Evolutionary conservation across 2,888 invertebrate genomes (phyloP).

Genomic region (Willowsia nigromaculata): DNA sequence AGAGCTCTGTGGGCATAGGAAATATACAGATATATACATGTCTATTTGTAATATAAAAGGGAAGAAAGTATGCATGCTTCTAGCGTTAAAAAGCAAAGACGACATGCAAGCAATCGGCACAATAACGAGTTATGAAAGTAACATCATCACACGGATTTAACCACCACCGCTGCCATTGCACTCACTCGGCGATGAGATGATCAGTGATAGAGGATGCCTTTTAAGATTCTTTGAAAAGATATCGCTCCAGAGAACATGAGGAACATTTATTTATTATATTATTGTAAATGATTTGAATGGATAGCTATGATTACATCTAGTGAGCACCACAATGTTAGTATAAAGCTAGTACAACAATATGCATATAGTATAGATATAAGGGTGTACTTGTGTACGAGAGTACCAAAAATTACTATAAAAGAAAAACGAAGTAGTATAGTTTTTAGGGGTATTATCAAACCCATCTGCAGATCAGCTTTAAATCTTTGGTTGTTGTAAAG

Average conservation of each 20-base stretch:
- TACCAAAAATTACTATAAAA: slow-evolving; percentile 1
- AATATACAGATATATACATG: background rate
- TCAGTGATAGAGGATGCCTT: slow-evolving; percentile 53
- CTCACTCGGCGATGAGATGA: slow-evolving; percentile 32
- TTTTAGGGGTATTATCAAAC: slow-evolving; percentile 22
- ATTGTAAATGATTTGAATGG: slow-evolving; percentile 46
- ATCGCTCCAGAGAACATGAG: slow-evolving; percentile 37
- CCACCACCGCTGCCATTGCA: slow-evolving; percentile 47
- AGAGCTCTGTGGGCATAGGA: background rate
- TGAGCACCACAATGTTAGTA: background rate
- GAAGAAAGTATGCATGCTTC: slow-evolving; percentile 2
- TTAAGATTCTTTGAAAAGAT: slow-evolving; percentile 54
- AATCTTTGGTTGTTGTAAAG: background rate
- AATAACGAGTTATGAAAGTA: slow-evolving; percentile 40
- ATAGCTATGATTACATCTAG: background rate
- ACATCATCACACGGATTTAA: slow-evolving; percentile 57
- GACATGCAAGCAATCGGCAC: slow-evolving; percentile 30
- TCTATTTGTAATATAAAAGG: too few relatives aligned
- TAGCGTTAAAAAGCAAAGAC: background rate
- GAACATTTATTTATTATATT: slow-evolving; percentile 45
- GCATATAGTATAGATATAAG: background rate
- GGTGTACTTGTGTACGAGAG: background rate
- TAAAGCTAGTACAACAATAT: background rate
- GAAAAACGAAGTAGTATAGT: background rate
- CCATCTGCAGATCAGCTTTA: slow-evolving; percentile 60